phyloP scores from a whole-genome alignment of 2,888 invertebrate genomes.

The Archaeoteleia sp. region DNA sequence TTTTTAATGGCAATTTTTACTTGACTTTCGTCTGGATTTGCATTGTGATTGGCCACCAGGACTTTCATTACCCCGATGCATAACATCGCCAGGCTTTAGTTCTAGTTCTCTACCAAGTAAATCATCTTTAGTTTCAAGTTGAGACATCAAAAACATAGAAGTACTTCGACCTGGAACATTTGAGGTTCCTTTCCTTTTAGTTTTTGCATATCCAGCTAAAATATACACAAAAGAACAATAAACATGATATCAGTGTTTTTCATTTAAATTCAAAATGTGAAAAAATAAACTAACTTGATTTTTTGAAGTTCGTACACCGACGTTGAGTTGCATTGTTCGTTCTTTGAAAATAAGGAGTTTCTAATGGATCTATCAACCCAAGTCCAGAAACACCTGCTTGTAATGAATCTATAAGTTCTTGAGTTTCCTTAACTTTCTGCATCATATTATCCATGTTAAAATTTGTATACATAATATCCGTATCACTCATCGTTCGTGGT shows the following conservation, averaged over 20 bases:
- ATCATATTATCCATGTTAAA: slow-evolving; percentile 60
- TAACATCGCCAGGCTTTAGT: slow-evolving; percentile 41
- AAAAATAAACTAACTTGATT: no score
- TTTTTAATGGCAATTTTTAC: background rate
- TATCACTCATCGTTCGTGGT: no score
- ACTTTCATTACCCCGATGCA: slow-evolving; percentile 7
- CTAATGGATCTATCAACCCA: slow-evolving; percentile 65
- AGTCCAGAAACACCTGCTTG: slow-evolving; percentile 66
- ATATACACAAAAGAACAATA: no score
- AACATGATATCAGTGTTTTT: no score
- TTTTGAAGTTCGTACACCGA: no score
- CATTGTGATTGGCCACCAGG: slow-evolving; percentile 50
- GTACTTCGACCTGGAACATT: no score
- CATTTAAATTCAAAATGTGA: no score
- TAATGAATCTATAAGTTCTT: slow-evolving; percentile 67
- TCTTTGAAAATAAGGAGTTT: slow-evolving; percentile 67
- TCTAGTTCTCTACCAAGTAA: no score
- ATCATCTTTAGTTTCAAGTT: slow-evolving; percentile 50
- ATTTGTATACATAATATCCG: no score
- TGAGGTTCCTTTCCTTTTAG: no score
- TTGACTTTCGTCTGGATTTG: slow-evolving; percentile 44
- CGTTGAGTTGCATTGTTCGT: slow-evolving; percentile 20
- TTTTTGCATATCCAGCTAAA: no score
- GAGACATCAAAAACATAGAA: slow-evolving; percentile 8
- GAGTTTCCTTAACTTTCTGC: slow-evolving; percentile 63